Base-by-base conservation (phyloP, 2,797 vertebrate genomes). In the Phyllotis vaccarum region DNA sequence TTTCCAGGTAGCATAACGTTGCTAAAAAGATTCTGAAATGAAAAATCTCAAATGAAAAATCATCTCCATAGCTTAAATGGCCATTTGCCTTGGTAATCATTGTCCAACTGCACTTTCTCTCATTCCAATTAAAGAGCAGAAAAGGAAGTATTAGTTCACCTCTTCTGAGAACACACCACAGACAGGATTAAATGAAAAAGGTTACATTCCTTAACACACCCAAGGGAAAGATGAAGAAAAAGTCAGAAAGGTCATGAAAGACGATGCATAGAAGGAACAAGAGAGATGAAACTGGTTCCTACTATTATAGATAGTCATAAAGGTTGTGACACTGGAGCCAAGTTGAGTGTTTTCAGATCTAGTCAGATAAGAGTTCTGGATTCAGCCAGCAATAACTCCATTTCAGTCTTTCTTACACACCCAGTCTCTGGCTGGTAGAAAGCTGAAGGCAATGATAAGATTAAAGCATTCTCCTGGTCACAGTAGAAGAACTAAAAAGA, bases 21-120 rank as follows among this genome's bases (percentile, higher is more conserved):
- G 68, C 34, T 90, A 70, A 68, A 0, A 37, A 75, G 72, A 19
- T 87, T 82, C 56, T 93, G 54, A 92, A 52, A 95, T 85, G 60
- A 90, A 21, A 93, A 94, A 68, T 22, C 49, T 93, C 0, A 78
- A 22, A 40, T 46, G 62, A 92, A 92, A 88, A 64, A 64, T 5
- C 29, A 19, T 40, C 74, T 1, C 8, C 5, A 3, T 58, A 89
- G 3, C 10, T 86, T 54, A 85, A 85, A 75, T 86, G 37, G 19
- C 27, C 43, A 52, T 89, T 21, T 80, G 11, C 21, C 58, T 78
- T 31, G 62, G 2, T 29, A 76, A 75, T n/a, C 34, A 52, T 80
- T 68, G 46, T 19, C 66, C 46, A 93, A 66, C 40, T 9, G 34
- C 29, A 29, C 4, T 7, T 10, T 78, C 0, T 60, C 27, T 49